These are phyloP conservation scores for Batillaria attramentaria DNA, from an alignment of 1,140 invertebrate species.

Conservation along the genomic window DNA sequence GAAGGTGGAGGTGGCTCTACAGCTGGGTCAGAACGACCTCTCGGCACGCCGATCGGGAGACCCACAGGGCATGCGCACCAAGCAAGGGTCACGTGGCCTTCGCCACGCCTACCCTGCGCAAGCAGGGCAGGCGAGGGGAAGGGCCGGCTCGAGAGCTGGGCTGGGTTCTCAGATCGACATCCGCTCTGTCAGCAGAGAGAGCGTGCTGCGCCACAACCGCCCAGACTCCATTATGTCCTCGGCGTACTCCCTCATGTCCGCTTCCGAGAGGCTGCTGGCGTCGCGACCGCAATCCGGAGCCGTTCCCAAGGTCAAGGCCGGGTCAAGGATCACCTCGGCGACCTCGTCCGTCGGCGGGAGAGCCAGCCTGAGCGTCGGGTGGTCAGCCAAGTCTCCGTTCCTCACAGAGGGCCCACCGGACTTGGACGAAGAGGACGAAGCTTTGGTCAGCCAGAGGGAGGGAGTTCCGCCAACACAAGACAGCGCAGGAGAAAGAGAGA, in stretches of 20 bases:
- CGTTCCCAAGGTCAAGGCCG: slow-evolving; percentile 7
- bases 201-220: slow-evolving; percentile 29
- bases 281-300: slow-evolving; percentile 2
- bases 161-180: no score
- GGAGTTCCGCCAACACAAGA: no score
- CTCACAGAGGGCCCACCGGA: background rate
- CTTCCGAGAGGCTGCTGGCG: slow-evolving; percentile 23
- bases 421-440: slow-evolving; percentile 9
- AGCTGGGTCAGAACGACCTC: background rate
- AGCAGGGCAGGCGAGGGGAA: background rate
- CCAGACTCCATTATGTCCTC: slow-evolving; percentile 18
- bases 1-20: slow-evolving; percentile 4
- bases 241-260: background rate
- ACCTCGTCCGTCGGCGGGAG: background rate
- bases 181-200: slow-evolving; percentile 31
- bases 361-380: background rate
- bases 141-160: no score
- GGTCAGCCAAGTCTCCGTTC: background rate
- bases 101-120: background rate
- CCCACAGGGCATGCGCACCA: no score
- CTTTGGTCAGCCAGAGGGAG: background rate
- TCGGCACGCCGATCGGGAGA: background rate
- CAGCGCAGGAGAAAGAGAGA: background rate
- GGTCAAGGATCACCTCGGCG: slow-evolving; percentile 8
- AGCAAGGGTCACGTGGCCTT: no score